Evolutionary conservation across 2,113 vertebrate genomes (phyloP), one percentile per base, ranked within the genome.

Genomic region (Arothron firmamentum): DNA sequence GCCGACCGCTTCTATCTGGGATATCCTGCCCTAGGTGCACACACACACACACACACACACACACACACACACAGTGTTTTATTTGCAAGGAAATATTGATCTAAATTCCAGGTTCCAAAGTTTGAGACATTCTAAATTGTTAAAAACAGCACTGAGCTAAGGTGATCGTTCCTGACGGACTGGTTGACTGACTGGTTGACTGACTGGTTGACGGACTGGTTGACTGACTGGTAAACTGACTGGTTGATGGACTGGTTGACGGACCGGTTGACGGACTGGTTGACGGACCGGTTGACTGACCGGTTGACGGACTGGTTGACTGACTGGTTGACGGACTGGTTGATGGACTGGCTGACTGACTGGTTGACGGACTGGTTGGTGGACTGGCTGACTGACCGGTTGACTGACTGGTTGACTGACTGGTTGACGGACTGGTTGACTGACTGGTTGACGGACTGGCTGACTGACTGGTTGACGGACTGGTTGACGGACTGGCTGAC

Each of bases 1-100:
- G 96, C 96, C 17, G 97, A 99, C 80, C 92, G 96, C 73, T 99
- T 99, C 91, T 99, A 99, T 86, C 88, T 98, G 64, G 97, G 97
- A 42, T 99, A 99, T 59, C 97, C 97, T 65, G 97, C 97, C 52
- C 85, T 99, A 62, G 97, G 96, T 97, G 85, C 31, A 46, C 69
- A 20, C 31, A 7, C 42, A 67, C 28, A 57, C 43, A 52, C 52
- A 16, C 28, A 20, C 2, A 6, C 20, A 45, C 42, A 23, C 28
- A 69, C 18, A 23, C 52, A 48, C 23, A n/a, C 21, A n/a, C 47
- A 41, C 14, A 17, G 28, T 7, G 42, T 43, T 43, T 43, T 12
- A 43, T 43, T 6, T 43, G 42, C 15, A 31, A 31, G 42, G 42
- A 43, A 43, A 43, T 14, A 43, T 14, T 43, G 14, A 14, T 43